phyloP scores from a whole-genome alignment of 2,888 invertebrate species.

The Drosophila mercatorum region DNA sequence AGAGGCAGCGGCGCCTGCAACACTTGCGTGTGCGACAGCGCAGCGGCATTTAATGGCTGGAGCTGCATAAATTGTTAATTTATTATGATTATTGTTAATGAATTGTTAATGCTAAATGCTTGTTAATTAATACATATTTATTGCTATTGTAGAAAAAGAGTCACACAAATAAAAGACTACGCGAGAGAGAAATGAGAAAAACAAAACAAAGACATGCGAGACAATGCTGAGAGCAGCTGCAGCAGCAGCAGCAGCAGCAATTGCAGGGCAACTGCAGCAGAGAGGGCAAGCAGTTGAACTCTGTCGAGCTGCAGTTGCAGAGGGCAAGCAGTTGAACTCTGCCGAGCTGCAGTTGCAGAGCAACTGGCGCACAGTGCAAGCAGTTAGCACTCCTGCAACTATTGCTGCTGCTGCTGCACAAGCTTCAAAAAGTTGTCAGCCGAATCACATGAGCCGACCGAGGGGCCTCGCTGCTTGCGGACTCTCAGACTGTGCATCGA shows the following conservation, averaged over 20 bases:
- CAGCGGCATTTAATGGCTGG: slow-evolving; percentile 26
- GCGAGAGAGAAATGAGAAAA: slow-evolving; percentile 14
- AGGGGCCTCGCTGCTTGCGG: not conserved
- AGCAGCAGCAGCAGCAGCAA: slow-evolving; percentile 1
- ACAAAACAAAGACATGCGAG: not conserved
- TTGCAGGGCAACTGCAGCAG: slow-evolving; percentile 1
- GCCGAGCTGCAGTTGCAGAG: too few relatives aligned
- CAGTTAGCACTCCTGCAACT: too few relatives aligned
- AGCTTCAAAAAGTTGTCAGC: too few relatives aligned
- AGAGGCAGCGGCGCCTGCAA: slow-evolving; percentile 31
- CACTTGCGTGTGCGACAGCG: slow-evolving; percentile 45
- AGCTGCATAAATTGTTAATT: slow-evolving; percentile 47
- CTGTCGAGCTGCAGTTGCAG: too few relatives aligned
- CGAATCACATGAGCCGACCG: not conserved
- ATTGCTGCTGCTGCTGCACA: too few relatives aligned
- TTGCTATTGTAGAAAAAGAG: slow-evolving; percentile 48
- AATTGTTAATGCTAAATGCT: slow-evolving; percentile 68
- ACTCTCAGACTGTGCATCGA: not conserved
- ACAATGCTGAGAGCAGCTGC: not conserved
- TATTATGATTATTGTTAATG: slow-evolving; percentile 63
- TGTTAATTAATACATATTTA: slow-evolving; percentile 72
- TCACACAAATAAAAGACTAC: slow-evolving; percentile 28
- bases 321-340: not conserved
- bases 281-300: not conserved
- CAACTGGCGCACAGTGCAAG: too few relatives aligned